phyloP scores from a whole-genome alignment of 2,797 vertebrate species.

The Sebastes trivittatus region DNA sequence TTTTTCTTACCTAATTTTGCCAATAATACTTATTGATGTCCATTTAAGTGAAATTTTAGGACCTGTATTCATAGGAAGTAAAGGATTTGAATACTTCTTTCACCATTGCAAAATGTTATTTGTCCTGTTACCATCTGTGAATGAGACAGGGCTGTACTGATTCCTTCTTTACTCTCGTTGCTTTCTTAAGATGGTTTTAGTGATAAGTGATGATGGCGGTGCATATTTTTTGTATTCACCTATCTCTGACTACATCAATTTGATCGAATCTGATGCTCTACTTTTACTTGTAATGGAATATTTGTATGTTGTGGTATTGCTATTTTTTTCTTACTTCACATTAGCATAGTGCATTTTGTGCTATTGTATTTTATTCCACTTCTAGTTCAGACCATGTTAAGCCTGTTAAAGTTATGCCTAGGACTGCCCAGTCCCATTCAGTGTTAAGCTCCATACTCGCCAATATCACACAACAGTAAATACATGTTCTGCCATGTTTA shows the following conservation, averaged over 20 bases:
- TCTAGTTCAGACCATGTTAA: not conserved
- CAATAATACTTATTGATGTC: not conserved
- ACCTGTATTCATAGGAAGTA: not conserved
- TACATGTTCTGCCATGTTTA: conserved; percentile 33
- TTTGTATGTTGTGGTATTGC: not conserved
- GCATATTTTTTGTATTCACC: not conserved
- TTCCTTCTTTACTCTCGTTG: not conserved
- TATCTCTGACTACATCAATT: not conserved
- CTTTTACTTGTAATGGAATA: too few relatives aligned
- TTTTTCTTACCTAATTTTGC: not conserved
- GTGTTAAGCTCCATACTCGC: not conserved
- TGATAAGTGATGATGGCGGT: not conserved
- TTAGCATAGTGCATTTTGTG: not conserved
- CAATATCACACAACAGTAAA: conserved; percentile 1
- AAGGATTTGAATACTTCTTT: too few relatives aligned
- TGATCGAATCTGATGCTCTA: not conserved
- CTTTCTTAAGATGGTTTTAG: not conserved
- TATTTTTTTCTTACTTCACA: not conserved
- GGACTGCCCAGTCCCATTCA: not conserved
- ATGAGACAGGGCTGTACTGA: not conserved
- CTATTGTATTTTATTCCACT: not conserved
- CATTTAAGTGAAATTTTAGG: not conserved
- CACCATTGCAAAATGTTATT: not conserved
- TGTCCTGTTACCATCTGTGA: not conserved
- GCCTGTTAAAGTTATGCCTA: not conserved